phyloP scores from a whole-genome alignment of 2,888 invertebrate species.

The Yponomeuta cagnagella region DNA sequence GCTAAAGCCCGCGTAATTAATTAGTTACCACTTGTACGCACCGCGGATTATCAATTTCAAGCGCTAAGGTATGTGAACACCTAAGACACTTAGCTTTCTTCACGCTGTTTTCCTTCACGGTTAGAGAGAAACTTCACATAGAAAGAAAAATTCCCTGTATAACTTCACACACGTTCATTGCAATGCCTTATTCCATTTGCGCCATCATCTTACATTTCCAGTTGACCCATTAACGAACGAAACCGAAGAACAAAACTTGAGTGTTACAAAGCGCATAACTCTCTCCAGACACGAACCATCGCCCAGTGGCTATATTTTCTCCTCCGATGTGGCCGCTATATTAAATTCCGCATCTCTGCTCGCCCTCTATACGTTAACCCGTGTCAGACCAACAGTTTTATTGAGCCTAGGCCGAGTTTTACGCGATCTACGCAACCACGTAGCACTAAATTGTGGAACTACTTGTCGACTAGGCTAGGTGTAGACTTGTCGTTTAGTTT shows the following conservation, averaged over 20 bases:
- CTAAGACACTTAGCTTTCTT: no score
- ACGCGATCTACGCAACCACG: not conserved
- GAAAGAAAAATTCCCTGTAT: no score
- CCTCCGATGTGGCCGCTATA: not conserved
- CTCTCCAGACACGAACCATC: not conserved
- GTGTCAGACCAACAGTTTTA: constrained; percentile 12
- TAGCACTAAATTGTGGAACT: not conserved
- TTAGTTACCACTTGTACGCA: no score
- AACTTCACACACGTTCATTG: no score
- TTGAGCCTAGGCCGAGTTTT: constrained; percentile 9
- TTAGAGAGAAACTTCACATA: no score
- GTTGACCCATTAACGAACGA: no score
- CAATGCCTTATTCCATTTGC: no score
- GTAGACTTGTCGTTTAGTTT: not conserved
- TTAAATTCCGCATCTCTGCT: constrained; percentile 9
- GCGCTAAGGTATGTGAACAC: no score
- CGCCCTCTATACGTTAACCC: constrained; percentile 9
- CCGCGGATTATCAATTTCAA: no score
- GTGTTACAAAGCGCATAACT: not conserved
- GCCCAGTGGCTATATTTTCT: not conserved
- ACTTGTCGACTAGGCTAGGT: not conserved
- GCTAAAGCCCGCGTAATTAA: no score
- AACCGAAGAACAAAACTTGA: not conserved
- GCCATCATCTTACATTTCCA: no score
- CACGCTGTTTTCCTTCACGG: no score